Evolutionary conservation across 1,140 invertebrate species (phyloP).

Genomic region (Neuroterus valhalla): DNA sequence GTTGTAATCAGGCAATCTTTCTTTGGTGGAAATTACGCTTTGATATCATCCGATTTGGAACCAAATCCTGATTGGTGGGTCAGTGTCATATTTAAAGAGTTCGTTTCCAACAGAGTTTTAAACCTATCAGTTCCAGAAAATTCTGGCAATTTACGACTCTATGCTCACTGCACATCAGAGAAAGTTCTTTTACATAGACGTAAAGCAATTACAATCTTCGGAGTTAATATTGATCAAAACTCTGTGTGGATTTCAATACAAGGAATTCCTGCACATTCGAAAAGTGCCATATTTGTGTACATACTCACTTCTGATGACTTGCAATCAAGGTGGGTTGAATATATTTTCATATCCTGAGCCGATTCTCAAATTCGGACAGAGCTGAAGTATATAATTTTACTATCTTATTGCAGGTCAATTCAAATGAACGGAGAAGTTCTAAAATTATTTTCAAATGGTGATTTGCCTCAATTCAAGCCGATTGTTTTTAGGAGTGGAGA

Average conservation of each 20-base stretch:
- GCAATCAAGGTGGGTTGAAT: conserved; percentile 61
- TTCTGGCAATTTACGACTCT: conserved; percentile 76
- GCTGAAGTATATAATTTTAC: neutral
- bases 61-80: conserved; percentile 86
- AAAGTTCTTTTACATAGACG: conserved; percentile 59
- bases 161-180: conserved; percentile 79
- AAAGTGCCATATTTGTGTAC: conserved; percentile 56
- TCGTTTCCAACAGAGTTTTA: conserved; percentile 82
- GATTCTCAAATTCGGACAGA: too few species aligned
- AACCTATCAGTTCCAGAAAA: conserved; percentile 65
- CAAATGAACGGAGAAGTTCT: conserved; percentile 77
- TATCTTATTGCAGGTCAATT: conserved; percentile 71
- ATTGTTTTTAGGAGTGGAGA: neutral
- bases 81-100: conserved; percentile 80
- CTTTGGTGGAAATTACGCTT: conserved; percentile 80
- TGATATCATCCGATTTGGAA: conserved; percentile 78
- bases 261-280: conserved; percentile 28
- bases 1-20: conserved; percentile 84
- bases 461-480: conserved; percentile 51
- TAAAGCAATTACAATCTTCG: conserved; percentile 76
- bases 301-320: conserved; percentile 66
- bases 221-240: conserved; percentile 77
- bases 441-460: conserved; percentile 69
- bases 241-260: neutral
- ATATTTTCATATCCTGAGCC: neutral